Percentiles rank a stretch among this genome's conserved stretches.
Conservation (phyloP, 2,888 invertebrate species). For the Drosophila kambysellisi region DNA sequence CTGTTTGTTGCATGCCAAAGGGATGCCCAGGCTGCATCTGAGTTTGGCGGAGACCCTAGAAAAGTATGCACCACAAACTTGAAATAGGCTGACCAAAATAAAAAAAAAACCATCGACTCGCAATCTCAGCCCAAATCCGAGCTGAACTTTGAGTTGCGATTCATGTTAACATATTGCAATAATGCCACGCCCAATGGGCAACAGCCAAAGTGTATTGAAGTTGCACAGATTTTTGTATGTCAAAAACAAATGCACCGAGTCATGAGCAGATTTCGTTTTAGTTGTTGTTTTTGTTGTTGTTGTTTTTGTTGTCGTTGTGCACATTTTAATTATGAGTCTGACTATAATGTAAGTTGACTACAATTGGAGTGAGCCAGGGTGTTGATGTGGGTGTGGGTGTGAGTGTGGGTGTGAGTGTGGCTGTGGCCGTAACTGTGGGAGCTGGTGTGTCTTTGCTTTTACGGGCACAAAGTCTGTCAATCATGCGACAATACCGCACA, state of each 20-base stretch:
- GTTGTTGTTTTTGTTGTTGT: conserved; percentile 6
- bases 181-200: conserved; percentile 23
- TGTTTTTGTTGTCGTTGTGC: too few species aligned
- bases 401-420: conserved; percentile 1
- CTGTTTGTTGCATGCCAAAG: conserved; percentile 33
- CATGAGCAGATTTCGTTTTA: conserved; percentile 9
- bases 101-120: conserved; percentile 16
- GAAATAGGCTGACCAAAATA: conserved; percentile 50
- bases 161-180: conserved; percentile 19
- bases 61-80: conserved; percentile 20
- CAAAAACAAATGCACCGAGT: conserved; percentile 37
- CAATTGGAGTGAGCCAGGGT: conserved; percentile 9
- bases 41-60: conserved; percentile 3
- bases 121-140: conserved; percentile 19
- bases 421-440: not conserved
- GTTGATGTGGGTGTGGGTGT: conserved; percentile 8
- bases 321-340: conserved; percentile 63
- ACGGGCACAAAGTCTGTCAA: conserved; percentile 56
- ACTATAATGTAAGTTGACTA: conserved; percentile 40
- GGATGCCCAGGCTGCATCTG: not conserved
- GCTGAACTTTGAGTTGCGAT: conserved; percentile 7
- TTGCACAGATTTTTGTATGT: conserved; percentile 22
- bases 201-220: conserved; percentile 27
- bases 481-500: conserved; percentile 56
- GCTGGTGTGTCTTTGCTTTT: conserved; percentile 25